Conservation (phyloP, 53 echinoderm and acorn worm genomes). For the Paelopatides confundens region DNA sequence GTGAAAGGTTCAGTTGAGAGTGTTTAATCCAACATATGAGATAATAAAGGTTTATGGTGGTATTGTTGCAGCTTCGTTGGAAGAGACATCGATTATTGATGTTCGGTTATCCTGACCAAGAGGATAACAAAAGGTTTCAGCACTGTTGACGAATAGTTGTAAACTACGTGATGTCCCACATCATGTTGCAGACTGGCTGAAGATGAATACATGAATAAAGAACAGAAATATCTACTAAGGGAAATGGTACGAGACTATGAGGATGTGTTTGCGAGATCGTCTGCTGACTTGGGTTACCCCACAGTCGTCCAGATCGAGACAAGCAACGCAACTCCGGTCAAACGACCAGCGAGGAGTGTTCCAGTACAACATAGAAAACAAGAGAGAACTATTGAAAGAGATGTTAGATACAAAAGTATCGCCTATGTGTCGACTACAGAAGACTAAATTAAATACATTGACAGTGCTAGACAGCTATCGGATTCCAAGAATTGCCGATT, state of each 20-base stretch:
- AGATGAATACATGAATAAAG: background rate
- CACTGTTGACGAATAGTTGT: background rate
- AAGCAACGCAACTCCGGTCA: slow-evolving; percentile 37
- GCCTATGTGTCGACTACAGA: slow-evolving; percentile 50
- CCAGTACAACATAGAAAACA: slow-evolving; percentile 27
- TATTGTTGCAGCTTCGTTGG: background rate
- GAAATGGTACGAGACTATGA: background rate
- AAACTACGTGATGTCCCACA: background rate
- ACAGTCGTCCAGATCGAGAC: slow-evolving; percentile 48
- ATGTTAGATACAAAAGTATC: slow-evolving; percentile 54
- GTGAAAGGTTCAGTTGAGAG: background rate
- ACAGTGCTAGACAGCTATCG: slow-evolving; percentile 50
- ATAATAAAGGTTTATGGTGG: background rate
- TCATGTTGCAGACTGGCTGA: background rate
- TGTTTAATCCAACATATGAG: background rate
- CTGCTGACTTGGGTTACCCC: background rate
- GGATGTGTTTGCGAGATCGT: background rate
- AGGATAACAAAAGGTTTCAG: background rate
- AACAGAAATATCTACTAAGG: background rate
- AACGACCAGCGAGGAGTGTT: slow-evolving; percentile 38
- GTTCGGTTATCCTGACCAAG: background rate
- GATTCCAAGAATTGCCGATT: slow-evolving; percentile 55
- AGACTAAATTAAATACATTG: slow-evolving; percentile 50
- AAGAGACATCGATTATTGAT: background rate
- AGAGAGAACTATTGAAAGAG: slow-evolving; percentile 15